A percentile compares a stretch with the other conserved stretches of the same genome.
Conservation (phyloP, 1,140 invertebrate species). For the Caenorhabditis remanei region DNA sequence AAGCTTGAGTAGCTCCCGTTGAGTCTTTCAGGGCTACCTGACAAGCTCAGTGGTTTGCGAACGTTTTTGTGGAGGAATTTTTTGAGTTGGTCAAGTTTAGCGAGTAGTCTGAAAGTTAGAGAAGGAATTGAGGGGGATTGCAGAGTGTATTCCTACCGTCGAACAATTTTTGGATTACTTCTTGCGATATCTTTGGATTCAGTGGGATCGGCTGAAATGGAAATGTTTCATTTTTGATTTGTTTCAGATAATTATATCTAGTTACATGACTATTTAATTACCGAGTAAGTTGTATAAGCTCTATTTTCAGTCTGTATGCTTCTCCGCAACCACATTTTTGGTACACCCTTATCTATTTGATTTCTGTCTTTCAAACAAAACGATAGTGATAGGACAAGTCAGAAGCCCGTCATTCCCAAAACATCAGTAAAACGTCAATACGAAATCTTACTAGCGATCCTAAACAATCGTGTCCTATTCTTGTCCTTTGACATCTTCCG, state of each 20-base stretch:
- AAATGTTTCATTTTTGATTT: too few relatives aligned
- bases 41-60: conserved; percentile 56
- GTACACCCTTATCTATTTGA: not conserved
- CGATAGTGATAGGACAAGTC: not conserved
- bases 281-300: too few relatives aligned
- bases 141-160: not conserved
- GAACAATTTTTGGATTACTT: conserved; percentile 64
- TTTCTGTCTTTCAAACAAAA: not conserved
- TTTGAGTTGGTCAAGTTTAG: conserved; percentile 53
- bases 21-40: conserved; percentile 59
- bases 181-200: conserved; percentile 66
- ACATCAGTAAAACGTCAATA: not conserved
- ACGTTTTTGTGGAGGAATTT: conserved; percentile 61
- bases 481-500: conserved; percentile 34
- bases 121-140: not conserved
- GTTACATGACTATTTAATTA: too few relatives aligned
- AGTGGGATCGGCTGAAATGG: conserved; percentile 60
- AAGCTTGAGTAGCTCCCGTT: conserved; percentile 61
- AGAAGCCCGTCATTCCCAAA: conserved; percentile 8
- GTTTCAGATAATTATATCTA: too few relatives aligned
- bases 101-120: conserved; percentile 43
- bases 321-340: too few relatives aligned
- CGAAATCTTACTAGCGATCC: conserved; percentile 57
- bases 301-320: too few relatives aligned
- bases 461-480: conserved; percentile 60